Evolutionary conservation across 2,113 vertebrate genomes (phyloP).

Genomic region (Xiphias gladius): DNA sequence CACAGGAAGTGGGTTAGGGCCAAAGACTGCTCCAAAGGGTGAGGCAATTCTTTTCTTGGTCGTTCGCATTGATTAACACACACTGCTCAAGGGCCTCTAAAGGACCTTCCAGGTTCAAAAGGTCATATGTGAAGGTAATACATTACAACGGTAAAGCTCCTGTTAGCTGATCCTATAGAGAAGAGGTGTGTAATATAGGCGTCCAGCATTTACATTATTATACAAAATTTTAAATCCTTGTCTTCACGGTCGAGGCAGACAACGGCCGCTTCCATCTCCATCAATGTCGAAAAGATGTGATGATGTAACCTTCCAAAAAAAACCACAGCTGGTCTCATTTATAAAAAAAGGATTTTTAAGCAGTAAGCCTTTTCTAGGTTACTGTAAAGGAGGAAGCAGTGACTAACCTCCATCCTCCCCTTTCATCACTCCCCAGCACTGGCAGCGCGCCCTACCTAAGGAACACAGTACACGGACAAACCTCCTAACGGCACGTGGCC

Average conservation of each 20-base stretch:
- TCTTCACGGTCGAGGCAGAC: neutral
- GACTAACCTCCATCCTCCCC: neutral
- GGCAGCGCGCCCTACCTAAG: too few relatives aligned
- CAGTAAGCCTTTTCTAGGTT: neutral
- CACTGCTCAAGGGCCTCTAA: too few relatives aligned
- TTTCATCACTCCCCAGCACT: neutral
- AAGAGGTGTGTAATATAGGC: too few relatives aligned
- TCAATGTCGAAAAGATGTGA: neutral
- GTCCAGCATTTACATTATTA: too few relatives aligned
- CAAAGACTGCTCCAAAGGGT: neutral
- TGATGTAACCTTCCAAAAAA: neutral
- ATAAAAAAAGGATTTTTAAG: neutral
- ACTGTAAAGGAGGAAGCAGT: neutral
- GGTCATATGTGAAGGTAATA: too few relatives aligned
- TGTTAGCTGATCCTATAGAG: too few relatives aligned
- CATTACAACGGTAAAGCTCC: neutral
- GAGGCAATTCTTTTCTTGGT: conserved; percentile 11
- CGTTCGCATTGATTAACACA: neutral
- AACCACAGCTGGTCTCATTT: neutral
- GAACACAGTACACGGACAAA: too few relatives aligned
- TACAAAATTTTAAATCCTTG: too few relatives aligned
- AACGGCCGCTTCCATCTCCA: too few relatives aligned
- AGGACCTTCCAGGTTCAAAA: too few relatives aligned
- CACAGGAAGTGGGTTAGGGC: conserved; percentile 13
- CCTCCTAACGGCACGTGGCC: too few relatives aligned